Evolutionary conservation across 2,797 vertebrate genomes (phyloP).

Genomic region (Acestrorhynchus altus): DNA sequence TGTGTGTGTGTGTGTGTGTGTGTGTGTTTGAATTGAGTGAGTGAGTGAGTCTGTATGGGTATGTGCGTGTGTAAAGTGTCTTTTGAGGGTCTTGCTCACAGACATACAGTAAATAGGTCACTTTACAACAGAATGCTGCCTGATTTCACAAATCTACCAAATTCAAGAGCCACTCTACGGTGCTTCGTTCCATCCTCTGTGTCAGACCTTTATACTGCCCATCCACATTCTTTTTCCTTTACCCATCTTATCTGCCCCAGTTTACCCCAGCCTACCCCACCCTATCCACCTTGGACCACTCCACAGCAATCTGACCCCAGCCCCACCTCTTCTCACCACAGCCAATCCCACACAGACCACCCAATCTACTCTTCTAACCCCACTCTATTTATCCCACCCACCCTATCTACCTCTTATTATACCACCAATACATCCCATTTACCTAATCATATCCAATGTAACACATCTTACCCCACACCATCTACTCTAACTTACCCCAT

Average conservation of each 20-base stretch:
- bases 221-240: neutral
- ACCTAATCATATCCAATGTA: too few relatives aligned
- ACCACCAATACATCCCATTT: slow-evolving; percentile 21
- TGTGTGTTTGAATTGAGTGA: neutral
- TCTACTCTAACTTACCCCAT: too few relatives aligned
- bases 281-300: too few relatives aligned
- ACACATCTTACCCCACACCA: neutral
- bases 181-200: slow-evolving; percentile 38
- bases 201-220: too few relatives aligned
- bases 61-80: slow-evolving; percentile 12
- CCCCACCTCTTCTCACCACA: too few relatives aligned
- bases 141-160: slow-evolving; percentile 45
- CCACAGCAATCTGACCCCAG: neutral
- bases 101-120: slow-evolving; percentile 41
- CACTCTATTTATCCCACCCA: too few relatives aligned
- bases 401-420: neutral
- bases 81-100: slow-evolving; percentile 29
- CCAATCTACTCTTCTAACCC: neutral
- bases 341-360: too few relatives aligned
- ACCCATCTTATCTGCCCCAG: neutral
- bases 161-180: slow-evolving; percentile 35
- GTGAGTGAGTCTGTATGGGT: neutral
- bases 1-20: slow-evolving; percentile 13
- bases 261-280: neutral
- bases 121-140: slow-evolving; percentile 46